These are phyloP conservation scores for Coturnix japonica DNA, from an alignment of 2,113 vertebrate genomes.

Conservation along the genomic window DNA sequence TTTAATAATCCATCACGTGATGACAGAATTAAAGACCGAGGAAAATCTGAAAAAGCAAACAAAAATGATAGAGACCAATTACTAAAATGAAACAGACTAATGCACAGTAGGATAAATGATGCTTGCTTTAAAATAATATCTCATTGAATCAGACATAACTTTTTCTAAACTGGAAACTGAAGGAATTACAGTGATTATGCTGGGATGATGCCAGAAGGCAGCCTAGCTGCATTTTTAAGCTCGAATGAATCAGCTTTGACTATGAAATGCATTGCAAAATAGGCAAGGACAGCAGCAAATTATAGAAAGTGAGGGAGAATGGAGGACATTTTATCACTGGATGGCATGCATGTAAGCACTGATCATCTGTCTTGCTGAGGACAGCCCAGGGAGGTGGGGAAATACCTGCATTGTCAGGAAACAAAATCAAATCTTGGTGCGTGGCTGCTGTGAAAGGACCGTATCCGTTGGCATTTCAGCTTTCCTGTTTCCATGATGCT, in stretches of 20 bases:
- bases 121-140: slow-evolving; percentile 41
- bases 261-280: neutral
- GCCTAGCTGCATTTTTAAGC: slow-evolving; percentile 46
- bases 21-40: neutral
- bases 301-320: neutral
- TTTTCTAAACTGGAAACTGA: slow-evolving; percentile 50
- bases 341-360: neutral
- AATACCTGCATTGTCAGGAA: neutral
- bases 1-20: slow-evolving; percentile 2
- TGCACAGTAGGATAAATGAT: slow-evolving; percentile 49
- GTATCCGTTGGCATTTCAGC: neutral
- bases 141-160: slow-evolving; percentile 49
- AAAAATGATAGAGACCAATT: slow-evolving; percentile 37
- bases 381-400: neutral
- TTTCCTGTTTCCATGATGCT: neutral
- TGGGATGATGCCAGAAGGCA: slow-evolving; percentile 50
- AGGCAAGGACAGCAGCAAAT: slow-evolving; percentile 42
- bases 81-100: slow-evolving; percentile 46
- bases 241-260: slow-evolving; percentile 17
- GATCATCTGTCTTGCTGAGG: neutral
- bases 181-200: slow-evolving; percentile 53
- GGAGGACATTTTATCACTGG: neutral
- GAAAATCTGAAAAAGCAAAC: slow-evolving; percentile 37
- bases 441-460: neutral
- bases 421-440: neutral